Percentiles rank a stretch among this genome's conserved stretches.
Evolutionary conservation across 2,888 invertebrate genomes (phyloP).

Genomic region (Eristalis pertinax): DNA sequence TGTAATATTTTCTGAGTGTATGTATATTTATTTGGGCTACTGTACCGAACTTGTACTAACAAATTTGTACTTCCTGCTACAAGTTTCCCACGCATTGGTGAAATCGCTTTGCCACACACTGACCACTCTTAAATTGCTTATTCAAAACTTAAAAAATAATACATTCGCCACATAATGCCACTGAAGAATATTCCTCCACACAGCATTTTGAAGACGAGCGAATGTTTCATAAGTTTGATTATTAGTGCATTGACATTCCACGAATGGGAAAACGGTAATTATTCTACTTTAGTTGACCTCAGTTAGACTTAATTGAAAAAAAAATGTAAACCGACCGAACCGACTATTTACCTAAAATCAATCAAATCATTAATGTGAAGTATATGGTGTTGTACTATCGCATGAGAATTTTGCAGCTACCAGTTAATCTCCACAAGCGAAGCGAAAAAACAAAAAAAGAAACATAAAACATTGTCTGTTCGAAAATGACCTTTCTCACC

Average conservation of each 20-base stretch:
- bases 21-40: too few relatives aligned
- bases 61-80: too few relatives aligned
- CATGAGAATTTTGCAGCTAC: not conserved
- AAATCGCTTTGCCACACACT: too few relatives aligned
- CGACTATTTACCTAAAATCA: not conserved
- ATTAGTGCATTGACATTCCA: not conserved
- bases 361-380: not conserved
- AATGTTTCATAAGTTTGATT: not conserved
- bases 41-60: too few relatives aligned
- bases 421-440: not conserved
- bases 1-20: too few relatives aligned
- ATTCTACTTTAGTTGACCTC: not conserved
- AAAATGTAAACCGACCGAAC: not conserved
- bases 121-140: too few relatives aligned
- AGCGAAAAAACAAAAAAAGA: not conserved
- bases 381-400: not conserved
- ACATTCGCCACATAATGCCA: too few relatives aligned
- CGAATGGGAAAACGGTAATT: not conserved
- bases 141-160: too few relatives aligned
- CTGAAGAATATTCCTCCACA: too few relatives aligned
- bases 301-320: not conserved
- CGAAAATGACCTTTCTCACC: constrained; percentile 18
- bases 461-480: not conserved
- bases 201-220: too few relatives aligned
- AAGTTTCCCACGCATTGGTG: too few relatives aligned